phyloP scores from a whole-genome alignment of 2,113 vertebrate species.

The Micronycteris hirsuta region DNA sequence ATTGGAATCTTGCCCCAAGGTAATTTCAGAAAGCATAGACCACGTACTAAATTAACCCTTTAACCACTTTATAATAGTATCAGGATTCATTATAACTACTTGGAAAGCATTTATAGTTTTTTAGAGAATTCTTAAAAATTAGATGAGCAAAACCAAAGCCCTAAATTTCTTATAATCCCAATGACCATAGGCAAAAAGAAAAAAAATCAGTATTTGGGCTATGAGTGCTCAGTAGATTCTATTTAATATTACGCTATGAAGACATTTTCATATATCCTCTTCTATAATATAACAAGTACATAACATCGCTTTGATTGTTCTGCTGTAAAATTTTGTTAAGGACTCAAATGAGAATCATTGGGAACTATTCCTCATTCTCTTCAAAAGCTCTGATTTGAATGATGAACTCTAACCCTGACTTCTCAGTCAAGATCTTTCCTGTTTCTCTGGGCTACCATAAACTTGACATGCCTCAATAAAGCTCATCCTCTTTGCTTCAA shows the following conservation, averaged over 20 bases:
- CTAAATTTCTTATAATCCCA: not conserved
- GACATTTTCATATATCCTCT: not conserved
- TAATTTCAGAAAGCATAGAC: slow-evolving; percentile 14
- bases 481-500: not conserved
- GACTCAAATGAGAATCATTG: not conserved
- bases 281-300: not conserved
- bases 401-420: not conserved
- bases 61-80: slow-evolving; percentile 28
- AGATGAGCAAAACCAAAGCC: slow-evolving; percentile 15
- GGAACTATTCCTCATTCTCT: not conserved
- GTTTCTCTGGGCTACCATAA: not conserved
- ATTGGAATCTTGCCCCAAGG: not conserved
- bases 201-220: not conserved
- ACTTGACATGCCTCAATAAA: not conserved
- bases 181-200: not conserved
- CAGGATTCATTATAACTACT: not conserved
- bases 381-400: not conserved
- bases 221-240: not conserved
- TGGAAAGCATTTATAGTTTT: slow-evolving; percentile 2
- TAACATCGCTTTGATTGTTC: not conserved
- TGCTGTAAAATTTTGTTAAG: not conserved
- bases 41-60: slow-evolving; percentile 12
- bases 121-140: not conserved
- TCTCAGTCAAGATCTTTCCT: not conserved
- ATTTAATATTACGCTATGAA: not conserved